Percentiles rank a stretch among this genome's conserved stretches.
phyloP scores from a whole-genome alignment of 2,888 invertebrate genomes.

The Atethmia centrago region DNA sequence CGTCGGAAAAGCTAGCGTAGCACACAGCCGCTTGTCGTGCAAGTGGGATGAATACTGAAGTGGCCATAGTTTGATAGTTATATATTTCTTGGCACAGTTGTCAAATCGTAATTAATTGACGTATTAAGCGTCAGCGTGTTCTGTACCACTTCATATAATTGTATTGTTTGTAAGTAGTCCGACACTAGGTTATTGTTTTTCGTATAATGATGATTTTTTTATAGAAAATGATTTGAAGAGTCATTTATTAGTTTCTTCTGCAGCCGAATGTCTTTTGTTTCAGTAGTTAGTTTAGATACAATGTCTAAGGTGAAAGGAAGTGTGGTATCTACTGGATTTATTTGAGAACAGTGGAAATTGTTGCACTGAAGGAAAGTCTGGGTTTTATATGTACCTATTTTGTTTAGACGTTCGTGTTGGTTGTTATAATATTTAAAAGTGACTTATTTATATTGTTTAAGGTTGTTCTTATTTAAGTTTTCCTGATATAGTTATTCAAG shows the following conservation, averaged over 20 bases:
- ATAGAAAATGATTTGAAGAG: not conserved
- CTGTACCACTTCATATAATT: slow-evolving; percentile 27
- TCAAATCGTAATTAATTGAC: slow-evolving; percentile 64
- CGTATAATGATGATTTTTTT: not conserved
- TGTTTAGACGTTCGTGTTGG: not conserved
- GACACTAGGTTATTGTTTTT: not conserved
- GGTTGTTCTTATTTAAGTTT: not conserved
- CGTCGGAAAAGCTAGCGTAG: slow-evolving; percentile 79
- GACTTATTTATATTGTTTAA: not conserved
- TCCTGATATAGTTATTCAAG: not conserved
- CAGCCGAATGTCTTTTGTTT: not conserved
- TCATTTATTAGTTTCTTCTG: not conserved
- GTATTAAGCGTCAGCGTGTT: slow-evolving; percentile 33
- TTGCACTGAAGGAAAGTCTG: not conserved
- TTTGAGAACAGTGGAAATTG: too few relatives aligned
- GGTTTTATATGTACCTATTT: not conserved
- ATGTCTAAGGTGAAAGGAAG: not conserved
- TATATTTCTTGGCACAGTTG: slow-evolving; percentile 58
- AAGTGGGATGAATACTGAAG: slow-evolving; percentile 83
- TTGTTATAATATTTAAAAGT: not conserved
- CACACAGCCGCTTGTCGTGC: slow-evolving; percentile 78
- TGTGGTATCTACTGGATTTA: not conserved
- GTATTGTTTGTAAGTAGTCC: slow-evolving; percentile 13
- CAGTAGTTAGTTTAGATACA: not conserved
- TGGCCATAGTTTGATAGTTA: slow-evolving; percentile 77